Conservation (phyloP, 2,113 vertebrate species). For the Dolichallabes microphthalmus region DNA sequence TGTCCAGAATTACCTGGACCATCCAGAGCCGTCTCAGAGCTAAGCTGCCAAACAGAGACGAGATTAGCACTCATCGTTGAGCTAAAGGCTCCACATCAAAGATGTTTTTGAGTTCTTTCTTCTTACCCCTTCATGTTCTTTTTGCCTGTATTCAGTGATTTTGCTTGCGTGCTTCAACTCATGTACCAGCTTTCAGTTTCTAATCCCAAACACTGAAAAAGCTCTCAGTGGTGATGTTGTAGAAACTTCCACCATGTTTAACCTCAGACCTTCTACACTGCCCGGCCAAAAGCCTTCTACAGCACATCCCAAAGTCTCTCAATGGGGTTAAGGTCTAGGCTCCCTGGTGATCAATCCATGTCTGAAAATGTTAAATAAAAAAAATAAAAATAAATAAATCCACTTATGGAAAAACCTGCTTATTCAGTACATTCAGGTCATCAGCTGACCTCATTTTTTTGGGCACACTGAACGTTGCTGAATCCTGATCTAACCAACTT, state of each 20-base stretch:
- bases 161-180: neutral
- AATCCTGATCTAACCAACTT: too few species aligned
- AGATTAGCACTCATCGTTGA: conserved; percentile 66
- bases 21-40: conserved; percentile 66
- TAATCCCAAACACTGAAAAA: neutral
- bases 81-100: conserved; percentile 73
- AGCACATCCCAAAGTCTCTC: too few species aligned
- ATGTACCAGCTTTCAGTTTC: neutral
- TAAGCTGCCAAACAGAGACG: conserved; percentile 70
- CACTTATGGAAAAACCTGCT: too few species aligned
- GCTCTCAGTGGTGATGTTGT: neutral
- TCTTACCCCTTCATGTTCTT: conserved; percentile 22
- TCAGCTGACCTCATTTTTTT: too few species aligned
- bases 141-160: conserved; percentile 26
- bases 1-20: conserved; percentile 70
- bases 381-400: too few species aligned
- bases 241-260: neutral
- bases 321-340: too few species aligned
- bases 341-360: too few species aligned
- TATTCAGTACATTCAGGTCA: too few species aligned
- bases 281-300: too few species aligned
- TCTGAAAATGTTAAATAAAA: too few species aligned
- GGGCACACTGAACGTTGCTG: too few species aligned
- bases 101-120: conserved; percentile 51
- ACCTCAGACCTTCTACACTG: too few species aligned